phyloP scores from a whole-genome alignment of 2,888 invertebrate species.

The Tillus elongatus region DNA sequence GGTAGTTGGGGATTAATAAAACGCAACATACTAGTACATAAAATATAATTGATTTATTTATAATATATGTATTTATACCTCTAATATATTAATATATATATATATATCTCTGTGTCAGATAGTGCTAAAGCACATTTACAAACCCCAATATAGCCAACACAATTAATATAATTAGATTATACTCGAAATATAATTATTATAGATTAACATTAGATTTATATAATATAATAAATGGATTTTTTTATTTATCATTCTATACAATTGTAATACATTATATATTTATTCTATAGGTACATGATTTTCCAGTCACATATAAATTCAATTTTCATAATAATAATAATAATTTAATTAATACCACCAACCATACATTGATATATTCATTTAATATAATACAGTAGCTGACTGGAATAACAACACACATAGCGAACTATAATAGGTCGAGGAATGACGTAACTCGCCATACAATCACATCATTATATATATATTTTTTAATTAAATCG shows the following conservation, averaged over 20 bases:
- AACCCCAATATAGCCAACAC: neutral
- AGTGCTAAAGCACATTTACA: neutral
- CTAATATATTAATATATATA: neutral
- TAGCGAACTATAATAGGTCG: slow-evolving; percentile 24
- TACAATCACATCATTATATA: too few species aligned
- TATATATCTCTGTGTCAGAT: neutral
- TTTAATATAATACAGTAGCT: slow-evolving; percentile 16
- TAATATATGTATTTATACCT: slow-evolving; percentile 1
- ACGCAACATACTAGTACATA: slow-evolving; percentile 35
- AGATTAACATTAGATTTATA: slow-evolving; percentile 35
- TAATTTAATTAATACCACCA: neutral
- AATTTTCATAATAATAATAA: slow-evolving; percentile 20
- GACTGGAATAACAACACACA: slow-evolving; percentile 40
- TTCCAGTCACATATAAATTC: slow-evolving; percentile 32
- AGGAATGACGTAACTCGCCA: too few species aligned
- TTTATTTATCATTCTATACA: slow-evolving; percentile 33
- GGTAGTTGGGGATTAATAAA: too few species aligned
- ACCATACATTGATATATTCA: neutral
- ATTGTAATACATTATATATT: slow-evolving; percentile 23
- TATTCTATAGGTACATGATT: slow-evolving; percentile 33
- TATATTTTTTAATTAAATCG: slow-evolving; percentile 31
- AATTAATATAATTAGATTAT: neutral
- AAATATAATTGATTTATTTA: slow-evolving; percentile 42
- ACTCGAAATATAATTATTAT: slow-evolving; percentile 26
- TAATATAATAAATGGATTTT: slow-evolving; percentile 29